Evolutionary conservation across 2,113 vertebrate genomes (phyloP), one percentile per base, ranked within the genome.

Genomic region (Orthonyx spaldingii): DNA sequence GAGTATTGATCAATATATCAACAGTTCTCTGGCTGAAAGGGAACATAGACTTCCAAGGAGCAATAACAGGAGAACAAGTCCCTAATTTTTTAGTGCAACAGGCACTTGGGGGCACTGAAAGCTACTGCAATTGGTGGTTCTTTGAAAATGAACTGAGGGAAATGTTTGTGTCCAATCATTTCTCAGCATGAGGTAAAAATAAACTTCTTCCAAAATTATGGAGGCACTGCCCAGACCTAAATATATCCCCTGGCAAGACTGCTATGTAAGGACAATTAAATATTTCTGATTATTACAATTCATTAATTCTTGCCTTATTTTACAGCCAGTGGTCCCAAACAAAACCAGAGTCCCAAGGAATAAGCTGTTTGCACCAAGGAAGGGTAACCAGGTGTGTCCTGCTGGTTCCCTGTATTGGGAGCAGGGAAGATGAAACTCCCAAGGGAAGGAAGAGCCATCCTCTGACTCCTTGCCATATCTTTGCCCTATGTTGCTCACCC

Each of bases 1-100:
- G 64, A 16, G 33, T 93, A 85, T 68, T 95, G 91, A 94, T 87
- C 89, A 55, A 95, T 94, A 82, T 71, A 92, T 75, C 93, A 94
- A 70, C 60, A 68, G 26, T 64, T 91, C 56, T 91, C 72, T 44
- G 71, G 79, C 76, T 84, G 80, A 87, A 94, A 84, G 44, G 35
- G 64, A 94, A 80, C 39, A 57, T 15, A 63, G 47, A 86, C 52
- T 90, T 90, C 80, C 56, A 74, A 86, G 64, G 52, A 94, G 53
- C 64, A 90, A 91, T 89, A 91, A 91, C 1, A 2, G 33, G 49
- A 83, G 42, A 80, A 46, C 57, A 93, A 89, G 72, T 70, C 52
- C 22, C 60, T 79, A 19, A 49, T 28, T 60, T 89, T 70, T 75
- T 41, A 92, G 65, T 71, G 42, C 68, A 91, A 49, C 59, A 92